phyloP scores from a whole-genome alignment of 2,113 vertebrate species.

The Notechis scutatus region DNA sequence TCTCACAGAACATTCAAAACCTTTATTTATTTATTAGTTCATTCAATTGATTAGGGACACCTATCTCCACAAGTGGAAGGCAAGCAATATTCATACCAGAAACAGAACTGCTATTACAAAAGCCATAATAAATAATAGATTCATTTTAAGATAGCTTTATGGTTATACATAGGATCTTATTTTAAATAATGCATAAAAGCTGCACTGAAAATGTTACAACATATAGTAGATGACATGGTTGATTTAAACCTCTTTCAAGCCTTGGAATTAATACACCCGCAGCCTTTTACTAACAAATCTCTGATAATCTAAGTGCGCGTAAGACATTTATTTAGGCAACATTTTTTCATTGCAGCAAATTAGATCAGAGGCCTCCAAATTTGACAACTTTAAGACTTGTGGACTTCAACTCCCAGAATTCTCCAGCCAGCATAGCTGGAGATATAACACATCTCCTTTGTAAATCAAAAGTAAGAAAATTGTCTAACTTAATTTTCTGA shows the following conservation, averaged over 20 bases:
- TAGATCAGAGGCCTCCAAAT: neutral
- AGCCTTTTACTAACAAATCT: neutral
- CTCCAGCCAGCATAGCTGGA: too few species aligned
- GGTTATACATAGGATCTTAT: slow-evolving; percentile 32
- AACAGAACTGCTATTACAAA: slow-evolving; percentile 42
- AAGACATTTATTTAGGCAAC: neutral
- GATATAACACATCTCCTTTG: neutral
- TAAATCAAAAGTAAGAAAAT: neutral
- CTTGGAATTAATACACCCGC: neutral
- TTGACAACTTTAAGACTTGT: too few species aligned
- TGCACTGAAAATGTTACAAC: neutral
- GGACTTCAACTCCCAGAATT: too few species aligned
- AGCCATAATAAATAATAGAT: slow-evolving; percentile 37
- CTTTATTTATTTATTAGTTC: neutral
- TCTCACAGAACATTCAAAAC: slow-evolving; percentile 12
- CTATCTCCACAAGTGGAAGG: neutral
- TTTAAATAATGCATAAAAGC: slow-evolving; percentile 38
- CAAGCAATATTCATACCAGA: slow-evolving; percentile 9
- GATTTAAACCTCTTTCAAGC: neutral
- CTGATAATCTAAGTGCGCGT: neutral
- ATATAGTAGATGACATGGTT: neutral
- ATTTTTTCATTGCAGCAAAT: neutral
- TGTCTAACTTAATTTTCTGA: neutral
- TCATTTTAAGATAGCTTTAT: slow-evolving; percentile 33
- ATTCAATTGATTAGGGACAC: neutral